Conservation (phyloP, 2,797 vertebrate species). For the Macropodus opercularis region DNA sequence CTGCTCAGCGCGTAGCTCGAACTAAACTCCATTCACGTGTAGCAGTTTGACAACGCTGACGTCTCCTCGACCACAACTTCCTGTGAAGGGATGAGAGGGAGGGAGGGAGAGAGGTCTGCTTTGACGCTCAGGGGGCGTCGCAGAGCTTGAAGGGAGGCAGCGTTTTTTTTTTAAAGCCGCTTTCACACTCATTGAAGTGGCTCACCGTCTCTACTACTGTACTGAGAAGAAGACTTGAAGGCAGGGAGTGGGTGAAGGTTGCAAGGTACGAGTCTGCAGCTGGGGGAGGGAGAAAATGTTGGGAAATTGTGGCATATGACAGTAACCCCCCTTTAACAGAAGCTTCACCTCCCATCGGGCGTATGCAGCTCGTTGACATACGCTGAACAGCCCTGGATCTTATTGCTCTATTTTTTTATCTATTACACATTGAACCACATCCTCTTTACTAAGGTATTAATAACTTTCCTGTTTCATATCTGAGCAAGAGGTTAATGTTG, state of each 20-base stretch:
- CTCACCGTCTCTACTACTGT: conserved; percentile 77
- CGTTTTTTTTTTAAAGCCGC: conserved; percentile 46
- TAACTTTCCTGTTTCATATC: conserved; percentile 21
- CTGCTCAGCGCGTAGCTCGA: conserved; percentile 6
- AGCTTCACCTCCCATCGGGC: background rate
- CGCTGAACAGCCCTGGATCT: background rate
- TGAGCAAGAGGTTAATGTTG: conserved; percentile 13
- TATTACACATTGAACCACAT: conserved; percentile 34
- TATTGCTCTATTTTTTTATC: conserved; percentile 1
- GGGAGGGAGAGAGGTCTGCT: conserved; percentile 37
- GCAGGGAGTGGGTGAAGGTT: conserved; percentile 45
- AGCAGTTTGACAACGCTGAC: conserved; percentile 53
- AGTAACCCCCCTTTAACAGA: conserved; percentile 12
- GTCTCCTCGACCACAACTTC: conserved; percentile 67
- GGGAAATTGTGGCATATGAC: conserved; percentile 39
- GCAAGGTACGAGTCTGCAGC: conserved; percentile 14
- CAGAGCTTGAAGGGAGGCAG: conserved; percentile 67
- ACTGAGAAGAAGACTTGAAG: conserved; percentile 49
- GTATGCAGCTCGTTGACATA: conserved; percentile 1
- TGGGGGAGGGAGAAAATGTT: conserved; percentile 31
- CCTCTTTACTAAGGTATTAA: conserved; percentile 33
- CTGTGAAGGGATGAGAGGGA: conserved; percentile 60
- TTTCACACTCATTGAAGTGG: conserved; percentile 78
- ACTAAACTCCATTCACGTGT: conserved; percentile 21
- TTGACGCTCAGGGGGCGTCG: conserved; percentile 70